Evolutionary conservation across 2,113 vertebrate genomes (phyloP), one percentile per base, ranked within the genome.

Genomic region (Aphelocoma coerulescens): DNA sequence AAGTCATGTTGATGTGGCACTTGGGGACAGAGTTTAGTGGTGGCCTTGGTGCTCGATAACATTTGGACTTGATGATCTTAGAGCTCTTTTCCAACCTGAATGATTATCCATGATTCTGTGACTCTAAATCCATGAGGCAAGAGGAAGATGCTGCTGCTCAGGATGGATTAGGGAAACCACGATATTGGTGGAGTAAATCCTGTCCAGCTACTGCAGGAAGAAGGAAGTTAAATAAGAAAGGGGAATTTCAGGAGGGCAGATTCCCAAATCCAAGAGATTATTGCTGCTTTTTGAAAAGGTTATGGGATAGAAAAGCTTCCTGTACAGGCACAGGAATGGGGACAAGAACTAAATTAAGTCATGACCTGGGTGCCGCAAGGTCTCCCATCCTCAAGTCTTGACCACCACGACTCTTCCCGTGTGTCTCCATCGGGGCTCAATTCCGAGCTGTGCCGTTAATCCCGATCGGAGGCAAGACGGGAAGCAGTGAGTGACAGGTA

Each of bases 391-490:
- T 43, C 30, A 62, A 5, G 35, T 58, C 21, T 6, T 5, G 2
- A 32, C 30, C 59, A 68, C 43, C 54, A 35, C 0, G 0, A 57
- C 22, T 33, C 30, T 55, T 37, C 32, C 39, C 0, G 0, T 7
- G 61, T 5, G 4, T 14, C 37, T 62, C 28, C 7, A 4, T 2
- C 0, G 0, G 37, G 44, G 16, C 43, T 76, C 23, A 2, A 11
- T 1, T 14, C 46, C 0, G 0, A 72, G 52, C 79, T 21, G 55
- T 7, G 69, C 26, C 23, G 2, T 24, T 69, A 77, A 81, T 7
- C 44, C 39, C 4, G 3, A 35, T 5, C 1, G 0, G 8, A 85
- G 35, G 26, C 4, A 0, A 62, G 59, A 11, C 0, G 7, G 52
- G 55, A 74, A 81, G 66, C 26, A 2, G 39, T 39, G 66, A 95